Conservation (phyloP, 1,140 invertebrate species). For the Bombyx mandarina region DNA sequence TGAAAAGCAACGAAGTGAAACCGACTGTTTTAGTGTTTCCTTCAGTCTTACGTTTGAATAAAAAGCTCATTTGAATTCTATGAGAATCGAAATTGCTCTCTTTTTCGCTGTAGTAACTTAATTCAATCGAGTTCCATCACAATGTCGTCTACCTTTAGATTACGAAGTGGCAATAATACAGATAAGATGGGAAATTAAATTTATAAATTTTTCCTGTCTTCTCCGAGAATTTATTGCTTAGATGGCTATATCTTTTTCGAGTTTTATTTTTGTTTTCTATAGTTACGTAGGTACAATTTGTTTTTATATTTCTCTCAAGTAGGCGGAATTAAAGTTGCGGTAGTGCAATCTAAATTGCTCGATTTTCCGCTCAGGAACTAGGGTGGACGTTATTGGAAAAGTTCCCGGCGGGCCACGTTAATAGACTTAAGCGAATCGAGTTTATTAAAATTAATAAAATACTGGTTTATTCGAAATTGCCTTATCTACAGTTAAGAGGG, state of each 20-base stretch:
- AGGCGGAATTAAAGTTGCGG: neutral
- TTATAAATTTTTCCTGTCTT: conserved; percentile 1
- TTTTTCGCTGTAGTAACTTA: conserved; percentile 66
- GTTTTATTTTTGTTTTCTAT: neutral
- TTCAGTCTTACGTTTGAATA: conserved; percentile 60
- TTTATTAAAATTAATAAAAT: conserved; percentile 52
- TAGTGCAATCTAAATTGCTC: conserved; percentile 30
- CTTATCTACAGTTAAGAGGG: no score
- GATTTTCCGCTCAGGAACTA: conserved; percentile 39
- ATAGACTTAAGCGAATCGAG: conserved; percentile 54
- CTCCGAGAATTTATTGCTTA: neutral
- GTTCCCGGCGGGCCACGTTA: conserved; percentile 40
- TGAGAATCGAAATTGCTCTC: conserved; percentile 66
- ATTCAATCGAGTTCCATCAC: conserved; percentile 66
- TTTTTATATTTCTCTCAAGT: no score
- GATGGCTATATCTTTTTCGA: neutral
- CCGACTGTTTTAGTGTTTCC: conserved; percentile 48
- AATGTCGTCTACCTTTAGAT: conserved; percentile 49
- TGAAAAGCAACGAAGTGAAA: neutral
- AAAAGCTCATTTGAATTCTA: conserved; percentile 70
- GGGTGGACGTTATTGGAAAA: conserved; percentile 53
- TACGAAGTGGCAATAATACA: conserved; percentile 29
- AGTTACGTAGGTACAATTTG: no score
- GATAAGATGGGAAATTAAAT: conserved; percentile 20
- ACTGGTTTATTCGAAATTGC: no score